Conservation (phyloP, 2,113 vertebrate species). For the Pseudopipra pipra region DNA sequence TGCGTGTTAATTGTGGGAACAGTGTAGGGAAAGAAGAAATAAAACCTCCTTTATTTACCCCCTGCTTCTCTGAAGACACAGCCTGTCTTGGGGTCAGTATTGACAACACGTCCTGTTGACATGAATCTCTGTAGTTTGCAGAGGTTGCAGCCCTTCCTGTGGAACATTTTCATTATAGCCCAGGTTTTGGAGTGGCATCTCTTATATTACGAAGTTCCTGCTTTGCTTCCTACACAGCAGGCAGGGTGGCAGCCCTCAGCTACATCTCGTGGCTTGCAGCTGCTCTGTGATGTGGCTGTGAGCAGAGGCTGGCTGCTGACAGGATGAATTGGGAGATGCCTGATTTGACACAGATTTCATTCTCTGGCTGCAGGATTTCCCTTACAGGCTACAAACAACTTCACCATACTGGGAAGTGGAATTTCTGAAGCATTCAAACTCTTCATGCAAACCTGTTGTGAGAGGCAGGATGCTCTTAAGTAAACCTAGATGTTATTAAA, state of each 20-base stretch:
- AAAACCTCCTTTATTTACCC: not conserved
- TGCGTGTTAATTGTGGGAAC: slow-evolving; percentile 18
- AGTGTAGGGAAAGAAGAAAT: not conserved
- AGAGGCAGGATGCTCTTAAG: not conserved
- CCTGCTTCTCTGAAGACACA: not conserved
- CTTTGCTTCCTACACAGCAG: not conserved
- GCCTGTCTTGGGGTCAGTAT: not conserved
- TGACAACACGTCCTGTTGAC: not conserved
- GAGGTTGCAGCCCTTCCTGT: not conserved
- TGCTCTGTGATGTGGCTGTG: not conserved
- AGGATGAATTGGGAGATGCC: not conserved
- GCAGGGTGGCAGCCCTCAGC: not conserved
- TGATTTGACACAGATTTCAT: not conserved
- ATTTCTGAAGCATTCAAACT: not conserved
- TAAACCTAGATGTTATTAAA: not conserved
- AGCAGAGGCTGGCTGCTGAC: not conserved
- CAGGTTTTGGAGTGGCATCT: not conserved
- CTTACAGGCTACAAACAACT: not conserved
- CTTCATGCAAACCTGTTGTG: not conserved
- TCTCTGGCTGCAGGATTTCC: not conserved
- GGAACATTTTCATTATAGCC: not conserved
- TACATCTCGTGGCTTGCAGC: not conserved
- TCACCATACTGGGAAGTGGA: not conserved
- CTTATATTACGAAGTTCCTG: not conserved
- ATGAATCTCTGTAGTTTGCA: not conserved